Conservation (phyloP, 1,140 invertebrate genomes). For the Battus philenor region DNA sequence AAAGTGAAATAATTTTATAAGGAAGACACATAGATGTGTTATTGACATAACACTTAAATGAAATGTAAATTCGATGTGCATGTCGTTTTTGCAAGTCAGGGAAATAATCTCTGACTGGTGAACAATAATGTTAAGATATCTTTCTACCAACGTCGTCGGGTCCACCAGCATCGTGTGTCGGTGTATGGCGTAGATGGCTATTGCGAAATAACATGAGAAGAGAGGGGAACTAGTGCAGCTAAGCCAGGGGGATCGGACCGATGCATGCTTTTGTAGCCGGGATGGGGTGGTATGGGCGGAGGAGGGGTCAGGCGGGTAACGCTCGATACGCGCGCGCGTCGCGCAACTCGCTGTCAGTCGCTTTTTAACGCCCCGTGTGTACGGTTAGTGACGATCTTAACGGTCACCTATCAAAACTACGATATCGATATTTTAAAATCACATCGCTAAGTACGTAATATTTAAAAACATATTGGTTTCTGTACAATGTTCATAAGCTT, state of each 20-base stretch:
- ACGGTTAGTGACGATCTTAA: slow-evolving; percentile 31
- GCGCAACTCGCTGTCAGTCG: slow-evolving; percentile 58
- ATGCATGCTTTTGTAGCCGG: slow-evolving; percentile 42
- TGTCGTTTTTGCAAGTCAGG: too few relatives aligned
- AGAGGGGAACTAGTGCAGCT: slow-evolving; percentile 26
- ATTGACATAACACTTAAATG: too few relatives aligned
- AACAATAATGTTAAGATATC: too few relatives aligned
- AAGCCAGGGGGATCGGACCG: slow-evolving; percentile 34
- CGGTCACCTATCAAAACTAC: slow-evolving; percentile 44
- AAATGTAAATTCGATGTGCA: too few relatives aligned
- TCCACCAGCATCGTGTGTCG: neutral
- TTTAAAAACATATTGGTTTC: neutral
- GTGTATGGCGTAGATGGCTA: slow-evolving; percentile 1
- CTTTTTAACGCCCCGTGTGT: slow-evolving; percentile 49
- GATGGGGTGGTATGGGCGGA: slow-evolving; percentile 49
- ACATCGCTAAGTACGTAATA: slow-evolving; percentile 51
- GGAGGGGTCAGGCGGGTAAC: slow-evolving; percentile 43
- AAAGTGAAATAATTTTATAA: too few relatives aligned
- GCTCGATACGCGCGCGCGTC: slow-evolving; percentile 67
- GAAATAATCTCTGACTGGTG: too few relatives aligned
- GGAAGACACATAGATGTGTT: too few relatives aligned
- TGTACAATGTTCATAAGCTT: too few relatives aligned
- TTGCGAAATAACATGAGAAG: slow-evolving; percentile 11
- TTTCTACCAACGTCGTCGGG: neutral
- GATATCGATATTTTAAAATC: slow-evolving; percentile 47